Base-by-base conservation (phyloP, 2,113 vertebrate species). In the Ceyx melanurus region DNA sequence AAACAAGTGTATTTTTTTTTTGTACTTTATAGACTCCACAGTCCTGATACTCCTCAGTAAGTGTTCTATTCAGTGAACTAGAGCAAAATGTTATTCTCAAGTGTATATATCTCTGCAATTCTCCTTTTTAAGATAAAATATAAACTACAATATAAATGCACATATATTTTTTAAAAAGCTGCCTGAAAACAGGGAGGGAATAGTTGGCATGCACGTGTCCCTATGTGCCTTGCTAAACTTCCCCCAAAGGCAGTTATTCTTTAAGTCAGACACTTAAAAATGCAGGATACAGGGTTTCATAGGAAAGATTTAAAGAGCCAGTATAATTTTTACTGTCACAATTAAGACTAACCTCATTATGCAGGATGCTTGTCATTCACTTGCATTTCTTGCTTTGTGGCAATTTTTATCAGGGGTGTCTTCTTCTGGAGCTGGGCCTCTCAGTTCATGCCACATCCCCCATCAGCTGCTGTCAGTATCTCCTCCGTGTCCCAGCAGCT, bases 281-380 rank as follows among this genome's bases (percentile, higher is more conserved):
- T 5, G 43, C 22, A 15, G 74, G 40, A 9, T 13, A 4, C 8
- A 8, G 20, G 17, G 4, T 53, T 40, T 33, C 25, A 33, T 11
- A 20, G 45, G 31, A 10, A 6, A 43, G 53, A 8, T 86, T 60
- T 46, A 56, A 65, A 65, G 26, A 35, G 23, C 42, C 50, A 9
- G 26, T 2, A 0, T 4, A 11, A 35, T 20, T 45, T 43, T 76
- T 40, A 51, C 11, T 0, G 2, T 4, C 6, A 2, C 18, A 65
- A 9, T 62, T 15, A 43, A 6, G 31, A 26, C 48, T 15, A 7
- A 46, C 14, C 35, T 50, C 33, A 6, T 15, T 48, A 12, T 6
- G 17, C 46, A 0, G 0, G 28, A 12, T 11, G 56, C 16, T 67
- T 74, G 67, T 19, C 11, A 3, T 28, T n/a, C 9, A 8, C 54